Base-by-base conservation (phyloP, 2,888 invertebrate species). In the Pediacus dermestoides region DNA sequence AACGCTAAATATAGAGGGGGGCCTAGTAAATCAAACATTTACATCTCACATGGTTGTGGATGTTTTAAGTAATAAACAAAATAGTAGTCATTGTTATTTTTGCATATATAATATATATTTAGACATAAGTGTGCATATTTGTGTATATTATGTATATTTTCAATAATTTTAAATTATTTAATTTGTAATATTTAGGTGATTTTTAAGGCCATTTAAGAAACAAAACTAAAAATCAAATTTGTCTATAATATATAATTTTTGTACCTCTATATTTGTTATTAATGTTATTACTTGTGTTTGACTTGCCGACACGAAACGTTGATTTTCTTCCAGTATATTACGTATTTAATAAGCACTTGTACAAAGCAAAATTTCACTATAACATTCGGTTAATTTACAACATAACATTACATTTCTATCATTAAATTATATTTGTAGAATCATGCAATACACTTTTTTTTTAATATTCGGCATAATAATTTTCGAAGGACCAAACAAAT, bases 101-200 rank as follows among this genome's bases (percentile, higher is more conserved):
- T 68, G 63, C 64, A 67, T 63, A 65, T 60, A 57, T 57, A 44
- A 52, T 57, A 61, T 46, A 46, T 46, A 53, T 55, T 52, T 57
- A 55, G 53, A 39, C 25, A 37, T 62, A 63, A 60, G 62, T 58
- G 57, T 63, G 63, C 57, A 63, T 56, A 61, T 58, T 52, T 59
- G 63, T 65, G 64, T 66, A 64, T 64, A 66, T 66, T 61, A 59
- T 68, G 66, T 68, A 66, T 63, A 68, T 67, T 67, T 22, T 67
- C 65, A 66, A 64, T 61, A 60, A 62, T 61, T 63, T 67, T 67
- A 67, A 67, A 62, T 67, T 67, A 67, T 68, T 68, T 60, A 60
- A 64, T 64, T 63, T 53, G 47, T 54, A 55, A 37, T 46, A 16
- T 33, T 13, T 46, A 37, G 40, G 46, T 44, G 37, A 37, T 44